Base-by-base conservation (phyloP, 2,888 invertebrate genomes). In the Lochmaea crataegi region DNA sequence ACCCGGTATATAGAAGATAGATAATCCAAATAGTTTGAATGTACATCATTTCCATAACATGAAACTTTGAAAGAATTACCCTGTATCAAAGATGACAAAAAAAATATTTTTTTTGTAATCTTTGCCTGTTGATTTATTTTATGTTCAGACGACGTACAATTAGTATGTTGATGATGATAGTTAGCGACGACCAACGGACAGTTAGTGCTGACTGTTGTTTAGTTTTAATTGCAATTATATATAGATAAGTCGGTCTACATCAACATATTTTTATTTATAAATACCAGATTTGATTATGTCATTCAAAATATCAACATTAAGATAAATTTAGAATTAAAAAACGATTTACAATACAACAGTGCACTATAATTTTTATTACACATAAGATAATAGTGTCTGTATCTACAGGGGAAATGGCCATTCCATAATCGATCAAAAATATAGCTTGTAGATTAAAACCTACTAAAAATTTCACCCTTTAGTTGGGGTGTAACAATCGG, bases 391-490 rank as follows among this genome's bases (percentile, higher is more conserved):
- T 60, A 38, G 58, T 32, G 58, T 32, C 58, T 60, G 32, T 22
- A 38, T 14, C 58, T n/a, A 45, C 14, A 18, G 16, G 18, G 61
- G 61, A 42, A 63, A 42, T 63, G 11, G 61, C 42, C 42, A 42
- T 18, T 63, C 32, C 11, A 41, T 51, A 67, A 67, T 58, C 58
- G 58, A 67, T 51, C 10, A 45, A 41, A 68, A 56, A 68, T 51
- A 68, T 45, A 18, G 60, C 68, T 60, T 68, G 68, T 61, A 60
- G 60, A 68, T 68, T 68, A 65, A 64, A 63, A 56, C 63, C 69
- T 70, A 70, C 70, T 64, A 64, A 70, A 70, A 70, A 70, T 70
- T 70, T 64, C 70, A 70, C 64, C 64, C 70, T 57, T 57, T 26
- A 57, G 56, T 60, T 32, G 45, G 70, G 70, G 70, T 70, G 64